phyloP scores from a whole-genome alignment of 2,888 invertebrate species.

The Torymus aiolomorphi region DNA sequence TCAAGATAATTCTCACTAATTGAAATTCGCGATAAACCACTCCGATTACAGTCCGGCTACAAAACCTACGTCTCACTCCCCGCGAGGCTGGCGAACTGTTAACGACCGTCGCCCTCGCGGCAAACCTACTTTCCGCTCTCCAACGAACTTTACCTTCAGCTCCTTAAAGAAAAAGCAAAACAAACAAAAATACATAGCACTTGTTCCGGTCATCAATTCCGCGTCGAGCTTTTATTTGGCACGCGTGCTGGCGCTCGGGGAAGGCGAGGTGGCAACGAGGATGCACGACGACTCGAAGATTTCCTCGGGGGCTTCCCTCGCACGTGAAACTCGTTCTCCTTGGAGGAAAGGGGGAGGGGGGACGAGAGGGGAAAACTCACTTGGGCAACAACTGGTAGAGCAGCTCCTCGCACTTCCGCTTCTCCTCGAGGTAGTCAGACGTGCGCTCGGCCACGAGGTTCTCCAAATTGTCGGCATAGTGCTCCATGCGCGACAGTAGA shows the following conservation, averaged over 20 bases:
- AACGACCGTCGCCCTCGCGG: too few species aligned
- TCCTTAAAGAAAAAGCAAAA: neutral
- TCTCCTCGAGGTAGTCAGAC: constrained; percentile 97
- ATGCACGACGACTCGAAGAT: constrained; percentile 29
- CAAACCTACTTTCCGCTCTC: too few species aligned
- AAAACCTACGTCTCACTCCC: too few species aligned
- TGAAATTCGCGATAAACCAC: too few species aligned
- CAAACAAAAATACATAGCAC: neutral
- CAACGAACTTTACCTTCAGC: too few species aligned
- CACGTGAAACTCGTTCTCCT: too few species aligned
- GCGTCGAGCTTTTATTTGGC: constrained; percentile 21
- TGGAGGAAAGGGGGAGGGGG: neutral
- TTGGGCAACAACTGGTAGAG: constrained; percentile 97
- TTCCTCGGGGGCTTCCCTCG: constrained; percentile 39
- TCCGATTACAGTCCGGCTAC: too few species aligned
- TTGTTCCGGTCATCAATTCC: constrained; percentile 26
- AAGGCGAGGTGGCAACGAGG: neutral
- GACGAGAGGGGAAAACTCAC: constrained; percentile 77
- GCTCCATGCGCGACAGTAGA: constrained; percentile 97
- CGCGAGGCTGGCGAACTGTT: too few species aligned
- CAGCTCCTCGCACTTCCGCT: constrained; percentile 97
- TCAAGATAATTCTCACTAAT: too few species aligned
- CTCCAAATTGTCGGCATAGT: constrained; percentile 99
- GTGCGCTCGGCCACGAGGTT: constrained; percentile 96
- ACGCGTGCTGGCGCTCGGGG: neutral